Evolutionary conservation across 2,888 invertebrate genomes (phyloP).

Genomic region (Leptopilina myrica): DNA sequence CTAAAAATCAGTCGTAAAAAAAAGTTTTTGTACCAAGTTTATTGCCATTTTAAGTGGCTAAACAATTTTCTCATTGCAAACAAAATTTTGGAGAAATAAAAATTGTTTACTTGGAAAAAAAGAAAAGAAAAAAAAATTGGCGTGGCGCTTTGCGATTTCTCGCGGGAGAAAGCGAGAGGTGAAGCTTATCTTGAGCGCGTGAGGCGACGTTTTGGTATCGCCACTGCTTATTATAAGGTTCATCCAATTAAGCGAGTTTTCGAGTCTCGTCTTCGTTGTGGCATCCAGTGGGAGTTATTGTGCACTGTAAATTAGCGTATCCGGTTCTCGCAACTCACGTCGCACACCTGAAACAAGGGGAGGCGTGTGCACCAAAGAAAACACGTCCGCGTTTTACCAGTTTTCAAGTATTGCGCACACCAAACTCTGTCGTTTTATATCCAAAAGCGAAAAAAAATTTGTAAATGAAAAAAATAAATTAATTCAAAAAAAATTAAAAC

Average conservation of each 20-base stretch:
- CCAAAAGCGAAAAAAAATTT: conserved; percentile 39
- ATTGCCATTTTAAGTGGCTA: too few relatives aligned
- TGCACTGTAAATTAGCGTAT: conserved; percentile 47
- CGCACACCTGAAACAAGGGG: conserved; percentile 32
- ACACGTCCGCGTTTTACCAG: conserved; percentile 19
- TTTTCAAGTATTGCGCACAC: neutral
- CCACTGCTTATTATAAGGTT: conserved; percentile 42
- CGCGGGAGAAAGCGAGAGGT: neutral
- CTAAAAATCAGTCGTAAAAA: too few relatives aligned
- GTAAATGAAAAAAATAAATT: conserved; percentile 37
- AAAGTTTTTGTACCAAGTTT: too few relatives aligned
- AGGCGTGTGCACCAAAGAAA: conserved; percentile 2
- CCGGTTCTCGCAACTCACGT: conserved; percentile 52
- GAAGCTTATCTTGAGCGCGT: conserved; percentile 11
- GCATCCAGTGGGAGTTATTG: conserved; percentile 44
- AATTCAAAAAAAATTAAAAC: too few relatives aligned
- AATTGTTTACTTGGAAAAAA: neutral
- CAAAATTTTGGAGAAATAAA: too few relatives aligned
- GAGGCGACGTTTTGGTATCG: conserved; percentile 20
- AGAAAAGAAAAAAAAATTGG: neutral
- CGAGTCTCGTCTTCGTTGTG: conserved; percentile 38
- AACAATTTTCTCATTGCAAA: too few relatives aligned
- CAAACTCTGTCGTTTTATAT: neutral
- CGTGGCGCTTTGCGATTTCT: neutral
- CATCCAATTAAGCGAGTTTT: conserved; percentile 46